Conservation (phyloP, 1,140 invertebrate species). For the Aricia agestis region DNA sequence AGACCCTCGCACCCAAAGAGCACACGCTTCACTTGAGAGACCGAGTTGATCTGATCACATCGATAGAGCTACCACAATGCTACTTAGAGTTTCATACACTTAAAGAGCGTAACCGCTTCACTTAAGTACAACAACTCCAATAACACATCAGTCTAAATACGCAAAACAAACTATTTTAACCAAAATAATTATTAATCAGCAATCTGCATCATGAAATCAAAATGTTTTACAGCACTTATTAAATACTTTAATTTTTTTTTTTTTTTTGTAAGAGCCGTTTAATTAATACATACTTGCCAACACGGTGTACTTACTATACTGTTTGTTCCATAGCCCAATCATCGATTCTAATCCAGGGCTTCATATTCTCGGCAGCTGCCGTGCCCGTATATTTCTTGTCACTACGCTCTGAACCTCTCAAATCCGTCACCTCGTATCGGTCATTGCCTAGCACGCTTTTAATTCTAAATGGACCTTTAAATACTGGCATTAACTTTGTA, state of each 20-base stretch:
- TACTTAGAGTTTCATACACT: background rate
- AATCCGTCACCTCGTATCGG: conserved; percentile 6
- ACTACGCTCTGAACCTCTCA: background rate
- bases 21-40: background rate
- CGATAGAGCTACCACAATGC: background rate
- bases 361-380: conserved; percentile 12
- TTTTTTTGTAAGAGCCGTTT: background rate
- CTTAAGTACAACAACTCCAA: background rate
- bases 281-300: conserved; percentile 13
- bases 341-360: conserved; percentile 8
- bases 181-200: background rate
- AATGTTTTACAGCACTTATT: background rate
- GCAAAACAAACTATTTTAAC: background rate
- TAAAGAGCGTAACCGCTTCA: background rate
- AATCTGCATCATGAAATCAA: background rate
- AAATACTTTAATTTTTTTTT: background rate
- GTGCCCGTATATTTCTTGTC: background rate
- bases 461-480: conserved; percentile 14
- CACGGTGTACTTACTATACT: background rate
- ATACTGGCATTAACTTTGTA: conserved; percentile 7
- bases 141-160: background rate
- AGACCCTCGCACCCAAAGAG: background rate
- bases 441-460: conserved; percentile 19
- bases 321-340: background rate
- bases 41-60: background rate